Evolutionary conservation across 2,888 invertebrate species (phyloP).

Genomic region (Drosophila seclusa): DNA sequence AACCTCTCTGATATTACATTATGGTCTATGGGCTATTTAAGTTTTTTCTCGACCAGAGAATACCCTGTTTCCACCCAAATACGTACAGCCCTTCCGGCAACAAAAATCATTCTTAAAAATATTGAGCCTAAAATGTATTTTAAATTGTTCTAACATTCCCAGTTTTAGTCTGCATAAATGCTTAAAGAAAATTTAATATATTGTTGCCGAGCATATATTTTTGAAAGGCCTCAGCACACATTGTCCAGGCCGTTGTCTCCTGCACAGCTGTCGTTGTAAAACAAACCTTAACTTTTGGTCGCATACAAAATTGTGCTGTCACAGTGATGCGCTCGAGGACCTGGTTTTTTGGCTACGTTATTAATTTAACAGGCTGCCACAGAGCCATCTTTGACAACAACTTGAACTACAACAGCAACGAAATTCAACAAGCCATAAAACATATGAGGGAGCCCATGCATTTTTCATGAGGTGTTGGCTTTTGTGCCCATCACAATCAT

Average conservation of each 20-base stretch:
- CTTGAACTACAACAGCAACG: constrained; percentile 71
- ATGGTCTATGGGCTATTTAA: background rate
- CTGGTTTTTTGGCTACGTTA: constrained; percentile 60
- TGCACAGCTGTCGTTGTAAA: constrained; percentile 76
- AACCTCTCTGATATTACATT: background rate
- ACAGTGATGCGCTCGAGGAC: constrained; percentile 29
- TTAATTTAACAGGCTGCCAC: constrained; percentile 76
- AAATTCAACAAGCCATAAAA: constrained; percentile 84
- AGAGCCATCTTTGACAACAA: constrained; percentile 73
- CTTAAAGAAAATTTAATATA: constrained; percentile 67
- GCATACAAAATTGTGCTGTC: constrained; percentile 59
- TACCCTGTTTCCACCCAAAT: background rate
- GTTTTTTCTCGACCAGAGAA: background rate
- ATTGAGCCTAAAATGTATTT: background rate
- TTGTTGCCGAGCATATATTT: constrained; percentile 36
- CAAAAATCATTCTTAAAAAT: background rate
- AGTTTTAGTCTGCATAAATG: constrained; percentile 14
- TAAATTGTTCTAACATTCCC: background rate
- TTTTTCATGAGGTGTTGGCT: constrained; percentile 84
- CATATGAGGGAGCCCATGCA: constrained; percentile 82
- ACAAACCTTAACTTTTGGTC: constrained; percentile 70
- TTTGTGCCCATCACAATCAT: constrained; percentile 80
- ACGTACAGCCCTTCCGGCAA: background rate
- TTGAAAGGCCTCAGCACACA: constrained; percentile 32
- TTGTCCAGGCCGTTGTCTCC: constrained; percentile 47